Base-by-base conservation (phyloP, 2,888 invertebrate genomes). In the Notodromas monacha region DNA sequence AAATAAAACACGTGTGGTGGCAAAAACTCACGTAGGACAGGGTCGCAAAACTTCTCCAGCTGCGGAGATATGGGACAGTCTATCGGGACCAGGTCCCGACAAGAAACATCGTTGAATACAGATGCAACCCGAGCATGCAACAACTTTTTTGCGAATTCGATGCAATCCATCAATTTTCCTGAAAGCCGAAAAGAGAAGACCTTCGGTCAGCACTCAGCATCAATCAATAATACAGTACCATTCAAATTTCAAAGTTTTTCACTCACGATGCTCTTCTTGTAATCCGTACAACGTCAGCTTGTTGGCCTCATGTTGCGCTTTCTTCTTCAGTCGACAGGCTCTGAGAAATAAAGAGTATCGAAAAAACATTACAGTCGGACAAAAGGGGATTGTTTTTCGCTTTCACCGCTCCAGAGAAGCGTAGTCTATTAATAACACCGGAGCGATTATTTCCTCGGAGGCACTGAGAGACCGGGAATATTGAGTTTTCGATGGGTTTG, bases 301-400 rank as follows among this genome's bases (percentile, higher is more conserved):
- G 47, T 89, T 89, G 2, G 92, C 89, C 52, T 92, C 92, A 48
- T 92, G 89, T 46, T 89, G 89, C 3, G 92, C 92, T 54, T 89
- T 92, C 52, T 92, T 92, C 61, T 92, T 92, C 43, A 92, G 57
- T 16, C 89, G 63, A 48, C 89, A 92, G 16, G 86, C 89, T 36
- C 89, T 57, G 42, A 11, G 45, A 43, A 31, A 33, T 26, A 31
- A 36, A 36, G 32, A 12, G 5, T 8, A n/a, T 6, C 12, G 6
- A 21, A 21, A 8, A n/a, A n/a, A n/a, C n/a, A n/a, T n/a, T n/a
- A n/a, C n/a, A n/a, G n/a, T n/a, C n/a, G n/a, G n/a, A n/a, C n/a
- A n/a, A n/a, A n/a, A n/a, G n/a, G n/a, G n/a, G n/a, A n/a, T n/a
- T n/a, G n/a, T n/a, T n/a, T 12, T 14, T 3, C n/a, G 3, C 11